Conservation (phyloP, 2,113 vertebrate species). For the Cairina moschata region DNA sequence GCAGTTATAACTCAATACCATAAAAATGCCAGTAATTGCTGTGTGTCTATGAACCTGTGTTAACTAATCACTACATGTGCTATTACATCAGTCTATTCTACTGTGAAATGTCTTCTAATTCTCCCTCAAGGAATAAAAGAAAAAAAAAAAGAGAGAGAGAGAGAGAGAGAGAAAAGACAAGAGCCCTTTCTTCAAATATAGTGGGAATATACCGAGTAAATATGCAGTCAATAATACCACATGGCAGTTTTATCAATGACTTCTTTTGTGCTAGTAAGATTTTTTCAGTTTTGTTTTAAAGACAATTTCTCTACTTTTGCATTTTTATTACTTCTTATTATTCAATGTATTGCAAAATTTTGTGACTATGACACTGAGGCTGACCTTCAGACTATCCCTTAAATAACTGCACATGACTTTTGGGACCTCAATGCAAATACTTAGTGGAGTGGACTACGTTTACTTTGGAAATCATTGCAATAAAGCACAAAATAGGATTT, state of each 20-base stretch:
- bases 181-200: not conserved
- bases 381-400: not conserved
- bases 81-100: not conserved
- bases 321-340: not conserved
- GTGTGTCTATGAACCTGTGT: not conserved
- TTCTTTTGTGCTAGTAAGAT: not conserved
- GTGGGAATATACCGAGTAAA: not conserved
- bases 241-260: not conserved
- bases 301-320: not conserved
- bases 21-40: conserved; percentile 22
- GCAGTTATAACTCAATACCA: not conserved
- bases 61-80: not conserved
- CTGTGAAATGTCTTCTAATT: not conserved
- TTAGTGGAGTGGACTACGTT: not conserved
- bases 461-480: not conserved
- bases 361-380: not conserved
- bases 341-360: not conserved
- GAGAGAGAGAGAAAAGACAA: not conserved
- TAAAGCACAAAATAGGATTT: not conserved
- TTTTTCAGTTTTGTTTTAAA: not conserved
- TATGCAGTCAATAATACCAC: not conserved
- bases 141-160: not conserved
- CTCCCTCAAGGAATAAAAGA: not conserved
- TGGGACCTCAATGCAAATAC: not conserved
- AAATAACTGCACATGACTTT: not conserved